Conservation (phyloP, 2,888 invertebrate species). For the Zaprionus obscuricornis region DNA sequence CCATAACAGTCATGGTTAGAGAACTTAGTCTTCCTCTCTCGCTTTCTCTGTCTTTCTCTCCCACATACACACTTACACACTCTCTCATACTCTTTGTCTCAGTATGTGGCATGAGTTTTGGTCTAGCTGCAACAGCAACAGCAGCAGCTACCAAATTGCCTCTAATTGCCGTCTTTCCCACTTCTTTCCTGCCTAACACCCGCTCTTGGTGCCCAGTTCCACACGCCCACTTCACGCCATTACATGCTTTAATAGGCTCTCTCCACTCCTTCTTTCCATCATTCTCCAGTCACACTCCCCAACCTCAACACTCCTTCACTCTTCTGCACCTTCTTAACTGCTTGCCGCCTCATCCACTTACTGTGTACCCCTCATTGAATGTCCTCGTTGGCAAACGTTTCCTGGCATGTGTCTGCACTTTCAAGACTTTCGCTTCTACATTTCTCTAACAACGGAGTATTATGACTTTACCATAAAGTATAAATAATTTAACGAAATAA, state of each 20-base stretch:
- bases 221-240: slow-evolving; percentile 70
- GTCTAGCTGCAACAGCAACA: too few relatives aligned
- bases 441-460: slow-evolving; percentile 16
- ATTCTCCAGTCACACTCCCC: background rate
- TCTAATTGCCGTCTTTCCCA: slow-evolving; percentile 70
- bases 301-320: slow-evolving; percentile 3
- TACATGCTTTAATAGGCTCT: slow-evolving; percentile 74
- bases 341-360: background rate
- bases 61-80: background rate
- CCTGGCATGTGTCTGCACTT: slow-evolving; percentile 56
- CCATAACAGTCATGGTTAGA: slow-evolving; percentile 5
- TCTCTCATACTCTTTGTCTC: slow-evolving; percentile 17
- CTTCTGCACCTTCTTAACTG: slow-evolving; percentile 1
- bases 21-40: slow-evolving; percentile 21
- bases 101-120: too few relatives aligned
- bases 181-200: slow-evolving; percentile 20
- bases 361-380: background rate
- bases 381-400: slow-evolving; percentile 31
- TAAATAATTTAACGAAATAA: slow-evolving; percentile 13
- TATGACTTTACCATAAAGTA: slow-evolving; percentile 6
- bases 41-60: background rate
- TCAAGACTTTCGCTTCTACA: slow-evolving; percentile 48
- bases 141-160: slow-evolving; percentile 62
- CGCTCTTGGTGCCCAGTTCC: slow-evolving; percentile 35
- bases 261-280: slow-evolving; percentile 17